Evolutionary conservation across 2,888 invertebrate species (phyloP).

Genomic region (Andrena bicolor): DNA sequence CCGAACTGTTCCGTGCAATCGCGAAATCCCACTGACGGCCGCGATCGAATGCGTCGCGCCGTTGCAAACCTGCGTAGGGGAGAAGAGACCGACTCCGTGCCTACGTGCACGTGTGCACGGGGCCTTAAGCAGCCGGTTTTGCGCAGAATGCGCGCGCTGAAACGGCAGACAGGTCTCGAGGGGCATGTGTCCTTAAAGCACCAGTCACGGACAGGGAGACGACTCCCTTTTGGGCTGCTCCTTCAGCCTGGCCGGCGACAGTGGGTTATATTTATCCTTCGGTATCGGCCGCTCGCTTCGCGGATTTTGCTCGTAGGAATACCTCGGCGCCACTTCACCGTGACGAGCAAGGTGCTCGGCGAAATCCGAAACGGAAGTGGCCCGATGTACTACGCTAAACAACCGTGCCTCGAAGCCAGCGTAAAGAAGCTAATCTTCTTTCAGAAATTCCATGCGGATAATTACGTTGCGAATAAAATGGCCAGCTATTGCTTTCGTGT

Average conservation of each 20-base stretch:
- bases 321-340: constrained; percentile 25
- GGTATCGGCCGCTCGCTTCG: constrained; percentile 6
- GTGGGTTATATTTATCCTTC: constrained; percentile 60
- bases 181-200: constrained; percentile 36
- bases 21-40: constrained; percentile 58
- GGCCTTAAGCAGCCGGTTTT: constrained; percentile 49
- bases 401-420: background rate
- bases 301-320: constrained; percentile 41
- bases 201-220: constrained; percentile 22
- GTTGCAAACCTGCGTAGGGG: constrained; percentile 43
- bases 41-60: constrained; percentile 46
- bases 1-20: constrained; percentile 55
- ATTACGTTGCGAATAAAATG: background rate
- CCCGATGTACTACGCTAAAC: background rate
- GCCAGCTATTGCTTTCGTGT: background rate
- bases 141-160: constrained; percentile 25
- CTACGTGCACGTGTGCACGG: constrained; percentile 44
- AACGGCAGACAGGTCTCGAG: constrained; percentile 24
- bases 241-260: constrained; percentile 40
- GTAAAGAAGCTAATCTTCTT: background rate
- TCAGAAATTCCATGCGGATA: background rate
- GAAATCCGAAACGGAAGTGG: background rate
- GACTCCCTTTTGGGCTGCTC: constrained; percentile 30
- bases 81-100: constrained; percentile 43
- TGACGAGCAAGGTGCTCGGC: constrained; percentile 4